Base-by-base conservation (phyloP, 2,113 vertebrate genomes). In the Archocentrus centrarchus region DNA sequence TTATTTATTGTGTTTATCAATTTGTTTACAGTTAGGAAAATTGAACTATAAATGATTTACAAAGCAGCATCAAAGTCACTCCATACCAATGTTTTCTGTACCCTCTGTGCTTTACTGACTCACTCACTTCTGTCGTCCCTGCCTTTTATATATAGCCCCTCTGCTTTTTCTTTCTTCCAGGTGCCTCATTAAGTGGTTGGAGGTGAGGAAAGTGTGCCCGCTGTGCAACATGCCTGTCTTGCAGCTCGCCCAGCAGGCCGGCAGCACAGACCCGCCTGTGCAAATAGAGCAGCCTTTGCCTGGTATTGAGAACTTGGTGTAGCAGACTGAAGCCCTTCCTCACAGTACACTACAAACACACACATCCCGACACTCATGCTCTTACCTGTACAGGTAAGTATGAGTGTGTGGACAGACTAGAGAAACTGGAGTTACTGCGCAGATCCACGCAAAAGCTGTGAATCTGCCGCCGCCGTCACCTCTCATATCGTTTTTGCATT, bases 101-200 rank as follows among this genome's bases (percentile, higher is more conserved):
- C 11, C 24, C 18, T 22, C 37, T 55, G 66, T 50, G 30, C 66
- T 53, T 27, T 64, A 15, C 11, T 35, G 11, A 32, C 22, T n/a
- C 17, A 11, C 50, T 59, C 2, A 2, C 18, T n/a, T 50, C 2
- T n/a, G 39, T 32, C 22, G 9, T 32, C 47, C 17, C 27, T 4
- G 27, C 47, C n/a, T 63, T 37, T n/a, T 57, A 58, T 61, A 41
- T 6, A 8, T 53, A 7, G 6, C 2, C 6, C 3, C n/a, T 1
- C 8, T 59, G 15, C 2, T 24, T 15, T 62, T 17, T 61, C 39
- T 79, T 22, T 86, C 22, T 59, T 50, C n/a, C 95, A 99, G 98
- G 97, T 99, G 98, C 97, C 98, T 99, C 96, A 99, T 99, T 93
- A 99, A 99, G 88, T 99, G 98, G 98, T 91, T 99, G 96, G 98